Percentiles rank a stretch among this genome's conserved stretches.
Conservation (phyloP, 2,888 invertebrate genomes). For the Gryllus longicercus region DNA sequence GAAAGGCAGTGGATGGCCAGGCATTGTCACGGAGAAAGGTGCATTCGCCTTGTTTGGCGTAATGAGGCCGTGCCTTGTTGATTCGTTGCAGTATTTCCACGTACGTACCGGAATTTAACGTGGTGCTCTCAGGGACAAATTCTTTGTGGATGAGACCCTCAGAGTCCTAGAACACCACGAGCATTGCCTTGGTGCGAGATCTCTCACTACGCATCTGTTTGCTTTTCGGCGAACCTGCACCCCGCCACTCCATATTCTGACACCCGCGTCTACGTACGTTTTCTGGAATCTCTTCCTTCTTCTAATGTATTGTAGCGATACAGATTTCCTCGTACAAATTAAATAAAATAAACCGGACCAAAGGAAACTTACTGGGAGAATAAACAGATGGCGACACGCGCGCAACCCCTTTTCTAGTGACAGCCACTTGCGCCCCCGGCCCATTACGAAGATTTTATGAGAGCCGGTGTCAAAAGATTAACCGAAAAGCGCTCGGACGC, state of each 20-base stretch:
- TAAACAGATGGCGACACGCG: too few species aligned
- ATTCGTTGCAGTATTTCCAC: neutral
- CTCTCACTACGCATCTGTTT: neutral
- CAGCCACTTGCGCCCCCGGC: too few species aligned
- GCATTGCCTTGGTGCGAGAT: neutral
- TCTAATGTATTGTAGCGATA: too few species aligned
- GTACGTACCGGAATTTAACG: neutral
- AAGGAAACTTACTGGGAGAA: too few species aligned
- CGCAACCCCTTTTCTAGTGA: too few species aligned
- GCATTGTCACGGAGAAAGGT: neutral
- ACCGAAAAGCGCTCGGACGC: too few species aligned
- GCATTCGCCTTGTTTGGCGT: constrained; percentile 12
- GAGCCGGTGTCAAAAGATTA: too few species aligned
- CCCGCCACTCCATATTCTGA: neutral
- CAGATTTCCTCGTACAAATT: too few species aligned
- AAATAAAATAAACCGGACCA: too few species aligned
- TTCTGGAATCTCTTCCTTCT: too few species aligned
- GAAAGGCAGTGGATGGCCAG: neutral
- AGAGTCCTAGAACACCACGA: neutral
- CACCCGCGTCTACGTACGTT: too few species aligned
- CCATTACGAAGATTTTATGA: too few species aligned
- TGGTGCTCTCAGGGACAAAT: neutral
- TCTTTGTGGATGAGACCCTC: neutral
- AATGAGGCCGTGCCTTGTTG: neutral
- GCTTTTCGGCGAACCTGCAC: neutral